Evolutionary conservation across 2,888 invertebrate species (phyloP).

Genomic region (Acholoe squamosa): DNA sequence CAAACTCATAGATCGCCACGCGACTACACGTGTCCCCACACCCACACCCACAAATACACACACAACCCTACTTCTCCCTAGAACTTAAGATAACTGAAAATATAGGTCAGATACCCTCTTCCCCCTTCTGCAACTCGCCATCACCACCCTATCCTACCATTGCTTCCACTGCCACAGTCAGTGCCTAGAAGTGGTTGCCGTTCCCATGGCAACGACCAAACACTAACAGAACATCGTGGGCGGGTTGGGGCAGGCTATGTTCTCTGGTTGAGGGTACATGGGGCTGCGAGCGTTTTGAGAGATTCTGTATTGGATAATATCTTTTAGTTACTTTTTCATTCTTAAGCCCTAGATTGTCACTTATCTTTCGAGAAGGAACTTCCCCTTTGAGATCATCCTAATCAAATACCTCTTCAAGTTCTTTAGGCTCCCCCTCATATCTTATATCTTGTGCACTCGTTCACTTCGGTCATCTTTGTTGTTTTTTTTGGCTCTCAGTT

Average conservation of each 20-base stretch:
- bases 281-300: background rate
- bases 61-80: background rate
- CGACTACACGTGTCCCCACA: background rate
- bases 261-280: background rate
- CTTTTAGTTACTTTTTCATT: too few species aligned
- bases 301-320: background rate
- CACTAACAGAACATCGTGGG: background rate
- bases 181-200: constrained; percentile 50
- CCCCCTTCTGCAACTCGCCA: background rate
- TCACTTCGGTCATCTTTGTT: background rate
- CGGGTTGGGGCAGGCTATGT: background rate
- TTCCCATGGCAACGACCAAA: constrained; percentile 7
- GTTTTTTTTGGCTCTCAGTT: background rate
- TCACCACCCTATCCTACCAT: background rate
- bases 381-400: too few species aligned
- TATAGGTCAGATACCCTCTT: constrained; percentile 23
- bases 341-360: too few species aligned
- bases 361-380: too few species aligned
- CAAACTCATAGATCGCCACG: background rate
- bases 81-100: constrained; percentile 15
- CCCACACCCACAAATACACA: background rate
- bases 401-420: background rate
- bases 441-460: background rate
- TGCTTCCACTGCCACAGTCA: background rate
- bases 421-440: background rate